Percentiles rank a stretch among this genome's conserved stretches.
These are phyloP conservation scores for Cryptomyrus ogoouensis DNA, from an alignment of 2,113 vertebrate genomes.

Conservation along the genomic window DNA sequence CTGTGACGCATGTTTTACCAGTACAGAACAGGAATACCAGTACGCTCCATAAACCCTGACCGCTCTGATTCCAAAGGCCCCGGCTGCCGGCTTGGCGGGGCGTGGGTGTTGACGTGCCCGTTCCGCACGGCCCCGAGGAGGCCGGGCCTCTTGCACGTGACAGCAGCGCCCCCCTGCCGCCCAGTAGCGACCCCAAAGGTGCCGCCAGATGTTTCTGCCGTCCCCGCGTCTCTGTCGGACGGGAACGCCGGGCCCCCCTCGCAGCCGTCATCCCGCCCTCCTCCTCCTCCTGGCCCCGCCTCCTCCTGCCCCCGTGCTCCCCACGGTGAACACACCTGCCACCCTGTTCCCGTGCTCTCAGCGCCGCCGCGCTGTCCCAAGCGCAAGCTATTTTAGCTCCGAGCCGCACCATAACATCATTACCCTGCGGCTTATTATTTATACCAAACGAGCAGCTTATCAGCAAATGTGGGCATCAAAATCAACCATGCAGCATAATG, in stretches of 20 bases:
- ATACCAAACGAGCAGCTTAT: neutral
- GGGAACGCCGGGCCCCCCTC: neutral
- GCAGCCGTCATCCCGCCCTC: neutral
- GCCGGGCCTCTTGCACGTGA: slow-evolving; percentile 1
- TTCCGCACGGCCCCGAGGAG: neutral
- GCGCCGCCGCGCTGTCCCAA: neutral
- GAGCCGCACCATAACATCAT: neutral
- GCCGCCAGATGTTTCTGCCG: neutral
- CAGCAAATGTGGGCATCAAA: neutral
- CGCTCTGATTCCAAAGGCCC: neutral
- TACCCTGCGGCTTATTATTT: neutral
- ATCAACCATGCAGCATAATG: neutral
- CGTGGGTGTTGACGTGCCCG: neutral
- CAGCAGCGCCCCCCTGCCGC: slow-evolving; percentile 29
- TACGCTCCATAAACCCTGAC: neutral
- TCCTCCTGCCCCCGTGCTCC: neutral
- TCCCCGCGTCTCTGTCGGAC: neutral
- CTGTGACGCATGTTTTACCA: neutral
- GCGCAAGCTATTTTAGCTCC: neutral
- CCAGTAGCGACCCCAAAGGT: neutral
- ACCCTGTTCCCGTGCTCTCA: neutral
- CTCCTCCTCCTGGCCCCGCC: neutral
- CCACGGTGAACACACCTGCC: neutral
- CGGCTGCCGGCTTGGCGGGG: neutral
- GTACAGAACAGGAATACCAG: neutral